Evolutionary conservation across 1,140 invertebrate genomes (phyloP).

Genomic region (Lysiphlebus fabarum): DNA sequence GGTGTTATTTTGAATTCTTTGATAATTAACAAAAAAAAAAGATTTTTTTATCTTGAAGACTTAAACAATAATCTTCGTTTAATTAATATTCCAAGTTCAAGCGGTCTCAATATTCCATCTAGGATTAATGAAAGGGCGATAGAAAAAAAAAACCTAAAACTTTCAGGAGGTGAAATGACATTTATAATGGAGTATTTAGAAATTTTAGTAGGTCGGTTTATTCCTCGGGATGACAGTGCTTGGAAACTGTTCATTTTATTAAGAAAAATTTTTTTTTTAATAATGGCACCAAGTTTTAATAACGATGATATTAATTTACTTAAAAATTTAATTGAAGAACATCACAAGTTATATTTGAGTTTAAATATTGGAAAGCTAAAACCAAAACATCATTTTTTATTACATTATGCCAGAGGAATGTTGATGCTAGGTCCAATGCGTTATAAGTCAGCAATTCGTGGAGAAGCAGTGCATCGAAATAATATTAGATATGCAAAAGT

Average conservation of each 20-base stretch:
- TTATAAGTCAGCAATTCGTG: no score
- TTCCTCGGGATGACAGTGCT: slow-evolving; percentile 13
- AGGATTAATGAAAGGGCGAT: slow-evolving; percentile 15
- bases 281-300: slow-evolving; percentile 15
- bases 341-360: slow-evolving; percentile 22
- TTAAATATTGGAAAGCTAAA: no score
- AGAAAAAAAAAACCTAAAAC: slow-evolving; percentile 14
- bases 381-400: no score
- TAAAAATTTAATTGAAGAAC: slow-evolving; percentile 19
- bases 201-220: slow-evolving; percentile 17
- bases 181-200: slow-evolving; percentile 20
- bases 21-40: no score
- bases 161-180: slow-evolving; percentile 22
- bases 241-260: slow-evolving; percentile 20
- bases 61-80: slow-evolving; percentile 11
- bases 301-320: background rate
- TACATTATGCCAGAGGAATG: no score
- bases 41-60: background rate
- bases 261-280: slow-evolving; percentile 18
- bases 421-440: no score
- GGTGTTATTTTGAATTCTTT: no score
- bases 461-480: no score
- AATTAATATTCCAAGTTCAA: background rate
- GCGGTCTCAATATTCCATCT: slow-evolving; percentile 19
- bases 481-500: no score